A percentile compares a stretch with the other conserved stretches of the same genome.
Conservation (phyloP, 2,888 invertebrate genomes). For the Notodromas monacha region DNA sequence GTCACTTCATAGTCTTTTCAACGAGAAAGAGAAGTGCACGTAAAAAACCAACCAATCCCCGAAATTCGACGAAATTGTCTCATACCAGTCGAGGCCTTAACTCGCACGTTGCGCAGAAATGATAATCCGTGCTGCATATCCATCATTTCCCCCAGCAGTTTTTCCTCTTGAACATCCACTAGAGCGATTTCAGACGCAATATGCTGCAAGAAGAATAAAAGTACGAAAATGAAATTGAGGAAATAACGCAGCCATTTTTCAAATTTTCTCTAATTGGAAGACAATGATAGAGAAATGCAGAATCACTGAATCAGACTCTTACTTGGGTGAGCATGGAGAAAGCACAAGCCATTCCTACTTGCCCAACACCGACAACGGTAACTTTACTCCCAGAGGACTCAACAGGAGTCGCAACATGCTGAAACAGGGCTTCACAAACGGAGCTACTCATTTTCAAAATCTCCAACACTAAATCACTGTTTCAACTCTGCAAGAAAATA, state of each 20-base stretch:
- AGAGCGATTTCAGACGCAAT: conserved; percentile 46
- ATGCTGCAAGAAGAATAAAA: conserved; percentile 21
- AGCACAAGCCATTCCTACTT: conserved; percentile 70
- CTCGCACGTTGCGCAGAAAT: conserved; percentile 43
- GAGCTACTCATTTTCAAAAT: too few relatives aligned
- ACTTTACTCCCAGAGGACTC: conserved; percentile 30
- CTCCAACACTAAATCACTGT: too few relatives aligned
- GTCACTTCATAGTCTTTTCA: conserved; percentile 32
- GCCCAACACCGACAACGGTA: conserved; percentile 58
- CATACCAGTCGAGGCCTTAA: conserved; percentile 33
- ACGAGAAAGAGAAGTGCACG: conserved; percentile 7
- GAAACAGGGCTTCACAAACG: not conserved
- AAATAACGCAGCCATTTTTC: too few relatives aligned
- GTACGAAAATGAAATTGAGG: too few relatives aligned
- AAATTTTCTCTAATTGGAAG: too few relatives aligned
- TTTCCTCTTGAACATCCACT: conserved; percentile 45
- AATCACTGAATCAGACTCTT: conserved; percentile 9
- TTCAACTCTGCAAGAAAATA: too few relatives aligned
- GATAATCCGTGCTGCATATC: conserved; percentile 62
- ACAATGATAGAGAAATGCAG: not conserved
- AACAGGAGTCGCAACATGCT: not conserved
- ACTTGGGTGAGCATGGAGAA: conserved; percentile 54
- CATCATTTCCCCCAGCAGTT: conserved; percentile 58
- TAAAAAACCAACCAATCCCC: too few relatives aligned
- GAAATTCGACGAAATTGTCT: too few relatives aligned